Conservation (phyloP, 2,888 invertebrate species). For the Heterodera filipjevi region DNA sequence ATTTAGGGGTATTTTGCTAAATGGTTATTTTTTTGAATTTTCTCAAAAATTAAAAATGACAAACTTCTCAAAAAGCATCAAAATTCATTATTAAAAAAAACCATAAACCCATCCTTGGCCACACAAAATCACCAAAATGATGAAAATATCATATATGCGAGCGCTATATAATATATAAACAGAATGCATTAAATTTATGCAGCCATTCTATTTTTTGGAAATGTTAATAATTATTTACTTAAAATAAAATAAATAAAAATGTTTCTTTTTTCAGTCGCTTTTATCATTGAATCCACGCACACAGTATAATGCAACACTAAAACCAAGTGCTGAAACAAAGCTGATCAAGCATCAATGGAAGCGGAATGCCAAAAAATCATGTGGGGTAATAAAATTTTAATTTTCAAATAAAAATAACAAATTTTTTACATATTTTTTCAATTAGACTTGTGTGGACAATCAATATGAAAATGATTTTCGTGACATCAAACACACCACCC, state of each 20-base stretch:
- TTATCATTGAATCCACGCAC: slow-evolving; percentile 83
- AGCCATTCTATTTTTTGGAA: no score
- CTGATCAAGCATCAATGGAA: slow-evolving; percentile 91
- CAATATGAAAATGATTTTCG: slow-evolving; percentile 83
- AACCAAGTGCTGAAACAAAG: slow-evolving; percentile 85
- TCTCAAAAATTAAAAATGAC: no score
- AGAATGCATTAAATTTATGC: slow-evolving; percentile 12
- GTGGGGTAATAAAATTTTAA: slow-evolving; percentile 81
- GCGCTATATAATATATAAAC: neutral
- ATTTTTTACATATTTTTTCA: slow-evolving; percentile 2
- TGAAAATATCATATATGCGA: neutral
- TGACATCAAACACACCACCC: slow-evolving; percentile 93
- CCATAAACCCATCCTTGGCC: no score
- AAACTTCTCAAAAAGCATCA: neutral
- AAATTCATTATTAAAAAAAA: no score
- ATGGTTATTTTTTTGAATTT: no score
- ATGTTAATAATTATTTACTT: neutral
- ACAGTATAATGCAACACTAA: slow-evolving; percentile 76
- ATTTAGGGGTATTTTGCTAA: no score
- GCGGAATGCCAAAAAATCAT: slow-evolving; percentile 82
- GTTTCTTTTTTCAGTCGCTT: slow-evolving; percentile 76
- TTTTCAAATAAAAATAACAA: neutral
- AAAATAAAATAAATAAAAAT: no score
- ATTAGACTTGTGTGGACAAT: slow-evolving; percentile 69
- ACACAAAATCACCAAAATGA: no score